Evolutionary conservation across 1,140 invertebrate genomes (phyloP), one percentile per base, ranked within the genome.

Genomic region (Anagrus nilaparvatae): DNA sequence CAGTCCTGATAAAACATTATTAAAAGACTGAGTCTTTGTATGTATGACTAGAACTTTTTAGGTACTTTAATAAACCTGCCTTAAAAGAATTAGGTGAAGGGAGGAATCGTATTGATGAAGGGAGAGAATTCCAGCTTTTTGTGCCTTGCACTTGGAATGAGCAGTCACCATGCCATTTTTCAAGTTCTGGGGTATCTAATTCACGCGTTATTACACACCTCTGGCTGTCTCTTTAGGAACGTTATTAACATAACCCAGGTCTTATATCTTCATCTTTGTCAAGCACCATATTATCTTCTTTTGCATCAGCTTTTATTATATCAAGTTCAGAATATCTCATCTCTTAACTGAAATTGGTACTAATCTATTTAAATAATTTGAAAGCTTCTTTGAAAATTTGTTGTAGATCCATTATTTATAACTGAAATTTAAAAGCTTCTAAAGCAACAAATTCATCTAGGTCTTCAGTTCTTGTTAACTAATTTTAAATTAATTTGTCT

Each of bases 341-440:
- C 93, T 91, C 48, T 82, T 81, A 40, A 99, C 87, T 32, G 99
- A 72, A 29, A 97, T 78, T 9, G 95, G 95, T 48, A 97, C 78
- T 16, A 99, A 70, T 50, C 82, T 73, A 1, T 76, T 72, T 47
- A 99, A 73, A 65, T 97, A 86, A 3, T 84, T 82, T 1, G 76
- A 75, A 3, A 99, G 91, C 89, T 59, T 95, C 88, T 63, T 87
- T 86, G 63, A 95, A 97, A 35, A 98, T 85, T 43, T 82, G 82
- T 63, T 97, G 93, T 58, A n/a, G n/a, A n/a, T 99, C 96, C 4
- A 95, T 93, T 21, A 99, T 70, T 1, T 93, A 93, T 21, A 99
- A 63, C 96, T 95, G 99, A 70, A 98, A 99, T 66, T 99, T 96
- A 60, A 96, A 99, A 1, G 96, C 96, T 69, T 99, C 96, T 40